Evolutionary conservation across 2,888 invertebrate genomes (phyloP).

Genomic region (Sipha maydis): DNA sequence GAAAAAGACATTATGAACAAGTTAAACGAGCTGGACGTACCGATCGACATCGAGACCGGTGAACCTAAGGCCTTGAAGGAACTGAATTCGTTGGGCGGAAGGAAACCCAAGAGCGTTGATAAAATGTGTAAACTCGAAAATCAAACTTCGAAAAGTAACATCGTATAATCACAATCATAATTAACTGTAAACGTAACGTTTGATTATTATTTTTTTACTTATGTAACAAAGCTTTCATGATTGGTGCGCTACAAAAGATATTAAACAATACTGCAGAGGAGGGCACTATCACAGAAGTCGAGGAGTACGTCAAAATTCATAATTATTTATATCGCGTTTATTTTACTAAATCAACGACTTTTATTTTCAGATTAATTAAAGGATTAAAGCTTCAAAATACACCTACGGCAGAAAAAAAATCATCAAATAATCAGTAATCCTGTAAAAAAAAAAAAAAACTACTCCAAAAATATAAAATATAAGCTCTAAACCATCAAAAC

Average conservation of each 20-base stretch:
- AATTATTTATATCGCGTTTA: not conserved
- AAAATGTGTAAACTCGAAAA: not conserved
- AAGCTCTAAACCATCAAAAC: not conserved
- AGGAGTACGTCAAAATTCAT: not conserved
- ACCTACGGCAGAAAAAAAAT: not conserved
- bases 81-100: slow-evolving; percentile 13
- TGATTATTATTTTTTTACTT: not conserved
- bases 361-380: slow-evolving; percentile 36
- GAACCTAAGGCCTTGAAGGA: slow-evolving; percentile 5
- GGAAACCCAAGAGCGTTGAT: not conserved
- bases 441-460: not conserved
- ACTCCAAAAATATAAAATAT: not conserved
- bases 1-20: slow-evolving; percentile 5
- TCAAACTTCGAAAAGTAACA: slow-evolving; percentile 10
- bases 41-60: not conserved
- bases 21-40: not conserved
- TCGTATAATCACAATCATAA: no score
- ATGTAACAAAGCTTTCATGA: not conserved
- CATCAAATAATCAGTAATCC: not conserved
- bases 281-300: slow-evolving; percentile 15
- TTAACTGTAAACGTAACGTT: not conserved
- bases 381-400: not conserved
- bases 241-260: slow-evolving; percentile 31
- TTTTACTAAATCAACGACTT: not conserved
- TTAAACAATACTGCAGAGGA: not conserved